Percentiles rank a stretch among this genome's conserved stretches.
These are phyloP conservation scores for Caenorhabditis briggsae DNA, from an alignment of 1,140 invertebrate genomes.

Conservation along the genomic window DNA sequence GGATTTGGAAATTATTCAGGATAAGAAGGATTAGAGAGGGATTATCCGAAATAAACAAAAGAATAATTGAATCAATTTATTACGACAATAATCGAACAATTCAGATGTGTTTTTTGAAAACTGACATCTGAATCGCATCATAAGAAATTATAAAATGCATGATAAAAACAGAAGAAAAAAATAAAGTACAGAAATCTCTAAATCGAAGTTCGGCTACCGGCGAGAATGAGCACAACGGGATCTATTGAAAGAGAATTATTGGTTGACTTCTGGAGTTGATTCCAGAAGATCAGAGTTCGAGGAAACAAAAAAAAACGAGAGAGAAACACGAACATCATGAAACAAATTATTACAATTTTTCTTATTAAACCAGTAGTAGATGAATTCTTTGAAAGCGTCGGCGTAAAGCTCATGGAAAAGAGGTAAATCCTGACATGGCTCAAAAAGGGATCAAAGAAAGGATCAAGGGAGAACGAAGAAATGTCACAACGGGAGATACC, in stretches of 20 bases:
- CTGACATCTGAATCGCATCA: not conserved
- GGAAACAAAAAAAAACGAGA: not conserved
- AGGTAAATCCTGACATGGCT: constrained; percentile 47
- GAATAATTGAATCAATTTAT: constrained; percentile 51
- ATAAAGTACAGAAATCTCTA: constrained; percentile 39
- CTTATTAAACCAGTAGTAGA: constrained; percentile 38
- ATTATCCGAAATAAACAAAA: constrained; percentile 1
- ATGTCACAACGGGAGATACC: constrained; percentile 52
- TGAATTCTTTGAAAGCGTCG: constrained; percentile 46
- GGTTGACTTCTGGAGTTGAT: not conserved
- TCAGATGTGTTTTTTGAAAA: not conserved
- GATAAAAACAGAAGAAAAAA: constrained; percentile 2
- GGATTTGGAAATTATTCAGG: not conserved
- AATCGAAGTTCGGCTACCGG: constrained; percentile 17
- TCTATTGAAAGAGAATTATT: not conserved
- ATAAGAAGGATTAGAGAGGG: not conserved
- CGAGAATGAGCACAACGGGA: constrained; percentile 47
- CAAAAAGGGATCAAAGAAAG: constrained; percentile 2
- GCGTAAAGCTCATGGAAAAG: constrained; percentile 11
- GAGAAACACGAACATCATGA: not conserved
- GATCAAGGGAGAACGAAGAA: not conserved
- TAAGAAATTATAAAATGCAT: constrained; percentile 46
- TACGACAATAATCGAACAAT: constrained; percentile 45
- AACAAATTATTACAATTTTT: constrained; percentile 44
- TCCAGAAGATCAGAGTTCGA: not conserved